Conservation (phyloP, 2,797 vertebrate species). For the Craterocephalus amniculus region DNA sequence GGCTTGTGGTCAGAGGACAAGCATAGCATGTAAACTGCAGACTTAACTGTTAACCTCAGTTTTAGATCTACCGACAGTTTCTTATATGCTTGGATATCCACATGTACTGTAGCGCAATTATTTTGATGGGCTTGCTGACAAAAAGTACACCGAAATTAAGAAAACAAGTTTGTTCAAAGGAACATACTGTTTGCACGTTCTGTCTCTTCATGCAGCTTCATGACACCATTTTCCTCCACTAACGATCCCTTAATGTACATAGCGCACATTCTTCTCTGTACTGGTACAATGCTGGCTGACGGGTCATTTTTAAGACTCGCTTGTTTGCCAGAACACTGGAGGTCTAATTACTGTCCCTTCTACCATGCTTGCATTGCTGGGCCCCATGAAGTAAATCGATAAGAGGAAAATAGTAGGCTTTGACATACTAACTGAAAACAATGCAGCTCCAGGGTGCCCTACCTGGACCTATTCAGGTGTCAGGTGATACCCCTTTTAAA, state of each 20-base stretch:
- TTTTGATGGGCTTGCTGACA: conserved; percentile 19
- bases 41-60: conserved; percentile 30
- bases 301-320: conserved; percentile 59
- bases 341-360: conserved; percentile 51
- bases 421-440: conserved; percentile 54
- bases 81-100: conserved; percentile 4
- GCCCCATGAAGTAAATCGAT: conserved; percentile 63
- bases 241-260: conserved; percentile 63
- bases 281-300: conserved; percentile 24
- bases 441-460: conserved; percentile 25
- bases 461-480: conserved; percentile 32
- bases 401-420: conserved; percentile 46
- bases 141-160: conserved; percentile 20
- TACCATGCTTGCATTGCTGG: conserved; percentile 38
- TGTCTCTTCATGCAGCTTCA: conserved; percentile 55
- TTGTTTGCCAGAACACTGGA: conserved; percentile 51
- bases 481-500: background rate
- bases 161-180: conserved; percentile 28
- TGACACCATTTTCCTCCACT: conserved; percentile 56
- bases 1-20: conserved; percentile 68
- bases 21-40: conserved; percentile 68
- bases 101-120: conserved; percentile 22
- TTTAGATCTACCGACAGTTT: conserved; percentile 22
- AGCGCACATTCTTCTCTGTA: conserved; percentile 64
- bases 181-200: conserved; percentile 64